Conservation (phyloP, 2,797 vertebrate species). For the Rhynchotus rufescens region DNA sequence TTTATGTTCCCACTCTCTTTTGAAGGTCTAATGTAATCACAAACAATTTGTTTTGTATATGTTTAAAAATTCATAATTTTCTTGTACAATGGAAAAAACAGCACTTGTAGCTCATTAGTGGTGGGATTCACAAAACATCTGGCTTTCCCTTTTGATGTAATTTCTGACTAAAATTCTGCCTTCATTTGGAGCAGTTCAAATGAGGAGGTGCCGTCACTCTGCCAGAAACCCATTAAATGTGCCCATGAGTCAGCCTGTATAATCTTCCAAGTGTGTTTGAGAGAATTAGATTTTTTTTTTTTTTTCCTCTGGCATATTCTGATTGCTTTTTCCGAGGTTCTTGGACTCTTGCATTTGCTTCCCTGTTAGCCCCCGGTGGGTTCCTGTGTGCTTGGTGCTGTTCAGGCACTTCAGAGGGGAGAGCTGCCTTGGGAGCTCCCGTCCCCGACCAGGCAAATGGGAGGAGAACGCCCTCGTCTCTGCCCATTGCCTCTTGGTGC, state of each 20-base stretch:
- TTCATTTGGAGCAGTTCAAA: conserved; percentile 10
- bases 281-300: background rate
- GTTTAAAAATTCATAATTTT: conserved; percentile 80
- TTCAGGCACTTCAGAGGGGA: rapidly evolving
- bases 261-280: background rate
- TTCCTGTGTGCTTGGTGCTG: background rate
- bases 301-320: background rate
- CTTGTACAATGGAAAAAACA: conserved; percentile 45
- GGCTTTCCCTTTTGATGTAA: conserved; percentile 65
- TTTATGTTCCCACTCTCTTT: conserved; percentile 76
- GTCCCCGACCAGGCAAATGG: background rate
- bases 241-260: background rate
- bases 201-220: background rate
- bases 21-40: conserved; percentile 80
- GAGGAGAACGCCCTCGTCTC: background rate
- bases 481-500: background rate
- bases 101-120: conserved; percentile 64
- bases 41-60: conserved; percentile 79
- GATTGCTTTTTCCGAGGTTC: background rate
- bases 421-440: background rate
- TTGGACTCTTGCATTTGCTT: background rate
- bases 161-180: conserved; percentile 57
- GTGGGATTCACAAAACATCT: conserved; percentile 60
- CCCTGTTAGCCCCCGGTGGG: background rate
- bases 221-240: conserved; percentile 8